Percentiles rank a stretch among this genome's conserved stretches.
Evolutionary conservation across 2,113 vertebrate species (phyloP).

Genomic region (Lonchura striata): DNA sequence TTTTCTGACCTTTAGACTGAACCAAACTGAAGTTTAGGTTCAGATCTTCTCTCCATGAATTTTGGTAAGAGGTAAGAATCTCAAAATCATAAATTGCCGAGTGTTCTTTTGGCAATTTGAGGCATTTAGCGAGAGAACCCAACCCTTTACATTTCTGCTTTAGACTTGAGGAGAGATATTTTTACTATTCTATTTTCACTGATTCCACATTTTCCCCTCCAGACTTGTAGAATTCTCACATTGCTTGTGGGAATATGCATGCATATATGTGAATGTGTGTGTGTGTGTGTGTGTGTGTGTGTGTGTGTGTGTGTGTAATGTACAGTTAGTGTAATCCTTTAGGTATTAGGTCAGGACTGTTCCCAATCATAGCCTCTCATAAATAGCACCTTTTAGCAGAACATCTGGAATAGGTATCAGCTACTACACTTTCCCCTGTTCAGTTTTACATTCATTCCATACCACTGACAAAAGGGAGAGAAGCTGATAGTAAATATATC

Average conservation of each 20-base stretch:
- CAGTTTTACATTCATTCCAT: neutral
- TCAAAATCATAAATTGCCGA: neutral
- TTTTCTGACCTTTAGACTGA: neutral
- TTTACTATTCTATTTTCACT: slow-evolving; percentile 22
- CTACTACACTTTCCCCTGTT: slow-evolving; percentile 33
- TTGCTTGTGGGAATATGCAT: neutral
- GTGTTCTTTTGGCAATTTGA: neutral
- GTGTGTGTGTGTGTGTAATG: neutral
- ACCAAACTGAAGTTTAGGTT: neutral
- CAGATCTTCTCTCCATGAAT: neutral
- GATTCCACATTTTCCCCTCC: neutral
- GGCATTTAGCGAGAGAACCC: neutral
- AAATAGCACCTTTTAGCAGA: slow-evolving; percentile 59
- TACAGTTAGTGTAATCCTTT: slow-evolving; percentile 2
- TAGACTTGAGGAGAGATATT: neutral
- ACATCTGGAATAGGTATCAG: slow-evolving; percentile 62
- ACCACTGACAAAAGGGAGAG: neutral
- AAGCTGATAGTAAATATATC: neutral
- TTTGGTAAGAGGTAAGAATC: neutral
- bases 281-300: neutral
- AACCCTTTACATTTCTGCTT: neutral
- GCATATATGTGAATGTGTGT: neutral
- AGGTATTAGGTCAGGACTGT: slow-evolving; percentile 16
- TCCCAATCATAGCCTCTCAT: slow-evolving; percentile 45
- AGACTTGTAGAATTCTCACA: slow-evolving; percentile 3